These are phyloP conservation scores for Bombus pyrosoma DNA, from an alignment of 1,140 invertebrate species.

Conservation along the genomic window DNA sequence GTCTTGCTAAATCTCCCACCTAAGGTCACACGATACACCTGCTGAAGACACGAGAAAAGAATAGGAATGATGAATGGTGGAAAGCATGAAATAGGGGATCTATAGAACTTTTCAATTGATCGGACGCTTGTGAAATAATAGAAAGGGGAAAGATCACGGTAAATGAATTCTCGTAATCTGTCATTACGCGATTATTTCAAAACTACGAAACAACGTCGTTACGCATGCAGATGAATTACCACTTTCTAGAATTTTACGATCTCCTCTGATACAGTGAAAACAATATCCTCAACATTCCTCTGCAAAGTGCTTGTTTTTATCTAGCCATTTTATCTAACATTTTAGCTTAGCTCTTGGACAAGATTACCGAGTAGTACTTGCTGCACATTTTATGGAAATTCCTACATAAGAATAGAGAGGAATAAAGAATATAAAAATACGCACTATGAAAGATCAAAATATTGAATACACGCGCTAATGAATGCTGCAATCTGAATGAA, in stretches of 20 bases:
- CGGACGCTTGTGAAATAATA: neutral
- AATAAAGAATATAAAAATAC: too few relatives aligned
- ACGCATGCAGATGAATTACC: neutral
- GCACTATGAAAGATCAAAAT: neutral
- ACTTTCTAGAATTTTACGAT: slow-evolving; percentile 2
- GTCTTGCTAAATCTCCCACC: neutral
- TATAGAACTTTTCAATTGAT: neutral
- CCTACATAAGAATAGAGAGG: too few relatives aligned
- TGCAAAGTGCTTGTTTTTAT: neutral
- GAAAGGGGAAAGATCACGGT: neutral
- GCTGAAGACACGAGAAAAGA: neutral
- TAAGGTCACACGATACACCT: neutral
- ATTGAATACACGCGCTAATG: neutral
- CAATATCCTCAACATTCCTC: neutral
- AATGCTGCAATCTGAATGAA: too few relatives aligned
- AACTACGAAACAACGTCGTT: neutral
- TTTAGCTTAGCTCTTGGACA: neutral
- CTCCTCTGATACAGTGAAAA: neutral
- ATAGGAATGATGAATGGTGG: neutral
- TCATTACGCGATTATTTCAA: slow-evolving; percentile 29
- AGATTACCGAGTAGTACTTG: neutral
- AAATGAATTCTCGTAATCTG: slow-evolving; percentile 9
- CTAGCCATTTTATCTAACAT: neutral
- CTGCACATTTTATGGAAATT: neutral
- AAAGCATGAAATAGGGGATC: too few relatives aligned